Percentiles rank a stretch among this genome's conserved stretches.
These are phyloP conservation scores for Eulimnadia texana DNA, from an alignment of 1,140 invertebrate genomes.

Conservation along the genomic window DNA sequence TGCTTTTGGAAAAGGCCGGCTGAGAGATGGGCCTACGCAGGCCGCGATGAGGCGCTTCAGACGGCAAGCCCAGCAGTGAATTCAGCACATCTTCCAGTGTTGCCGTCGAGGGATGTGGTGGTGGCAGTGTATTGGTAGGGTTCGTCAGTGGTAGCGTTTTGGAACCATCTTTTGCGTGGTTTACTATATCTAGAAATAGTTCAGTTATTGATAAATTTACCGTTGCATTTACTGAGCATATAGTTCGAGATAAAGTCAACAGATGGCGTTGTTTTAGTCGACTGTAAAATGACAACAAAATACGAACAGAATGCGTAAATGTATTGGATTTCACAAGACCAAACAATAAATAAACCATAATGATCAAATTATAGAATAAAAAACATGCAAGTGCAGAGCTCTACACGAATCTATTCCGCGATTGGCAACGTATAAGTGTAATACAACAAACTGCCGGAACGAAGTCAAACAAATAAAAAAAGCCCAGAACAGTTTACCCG, in stretches of 20 bases:
- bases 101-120: conserved; percentile 32
- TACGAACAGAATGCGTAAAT: too few species aligned
- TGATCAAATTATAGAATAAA: too few species aligned
- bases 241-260: not conserved
- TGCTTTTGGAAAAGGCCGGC: conserved; percentile 13
- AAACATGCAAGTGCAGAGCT: too few species aligned
- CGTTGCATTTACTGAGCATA: not conserved
- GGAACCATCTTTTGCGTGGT: not conserved
- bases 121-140: conserved; percentile 34
- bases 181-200: not conserved
- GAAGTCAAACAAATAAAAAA: too few species aligned
- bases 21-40: conserved; percentile 22
- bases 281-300: not conserved
- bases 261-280: not conserved
- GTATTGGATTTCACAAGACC: too few species aligned
- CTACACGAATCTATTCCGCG: too few species aligned
- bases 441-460: too few species aligned
- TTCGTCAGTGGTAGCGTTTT: not conserved
- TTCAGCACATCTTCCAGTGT: conserved; percentile 86
- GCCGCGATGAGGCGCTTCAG: conserved; percentile 37
- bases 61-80: conserved; percentile 65
- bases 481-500: too few species aligned
- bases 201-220: not conserved
- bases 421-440: too few species aligned
- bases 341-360: too few species aligned